Conservation (phyloP, 2,888 invertebrate species). For the Eristalis intricaria region DNA sequence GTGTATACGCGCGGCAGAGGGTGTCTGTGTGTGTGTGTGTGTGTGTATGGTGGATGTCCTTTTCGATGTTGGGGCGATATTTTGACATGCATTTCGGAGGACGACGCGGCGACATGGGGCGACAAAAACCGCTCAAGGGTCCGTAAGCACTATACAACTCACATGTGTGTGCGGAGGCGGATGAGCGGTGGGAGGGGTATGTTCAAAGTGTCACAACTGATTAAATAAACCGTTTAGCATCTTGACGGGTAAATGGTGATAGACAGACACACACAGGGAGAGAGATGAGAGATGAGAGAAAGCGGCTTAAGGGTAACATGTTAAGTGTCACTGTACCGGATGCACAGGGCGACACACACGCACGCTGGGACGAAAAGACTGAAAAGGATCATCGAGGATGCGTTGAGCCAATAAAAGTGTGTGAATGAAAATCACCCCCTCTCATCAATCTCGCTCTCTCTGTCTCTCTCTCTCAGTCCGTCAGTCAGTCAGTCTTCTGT, state of each 20-base stretch:
- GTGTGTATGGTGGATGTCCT: slow-evolving; percentile 29
- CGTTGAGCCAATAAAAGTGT: slow-evolving; percentile 65
- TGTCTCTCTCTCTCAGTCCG: background rate
- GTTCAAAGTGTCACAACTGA: slow-evolving; percentile 67
- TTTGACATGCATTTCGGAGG: slow-evolving; percentile 46
- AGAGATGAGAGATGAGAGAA: slow-evolving; percentile 4
- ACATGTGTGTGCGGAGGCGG: slow-evolving; percentile 13
- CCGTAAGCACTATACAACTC: slow-evolving; percentile 18
- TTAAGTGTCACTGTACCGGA: slow-evolving; percentile 59
- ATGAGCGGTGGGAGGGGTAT: background rate
- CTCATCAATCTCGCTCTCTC: background rate
- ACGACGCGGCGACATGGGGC: background rate
- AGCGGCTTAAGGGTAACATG: slow-evolving; percentile 54
- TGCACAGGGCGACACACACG: slow-evolving; percentile 33
- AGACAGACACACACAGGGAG: slow-evolving; percentile 12
- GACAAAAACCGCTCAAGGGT: slow-evolving; percentile 26
- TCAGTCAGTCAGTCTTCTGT: background rate
- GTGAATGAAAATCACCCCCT: slow-evolving; percentile 17
- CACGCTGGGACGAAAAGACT: background rate
- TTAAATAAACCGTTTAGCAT: slow-evolving; percentile 71
- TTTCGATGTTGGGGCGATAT: slow-evolving; percentile 36
- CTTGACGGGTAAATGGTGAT: slow-evolving; percentile 56
- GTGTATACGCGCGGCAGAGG: no score
- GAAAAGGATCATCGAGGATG: slow-evolving; percentile 58
- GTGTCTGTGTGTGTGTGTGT: background rate